A percentile compares a stretch with the other conserved stretches of the same genome.
Evolutionary conservation across 2,797 vertebrate species (phyloP).

Genomic region (Xiphophorus birchmanni): DNA sequence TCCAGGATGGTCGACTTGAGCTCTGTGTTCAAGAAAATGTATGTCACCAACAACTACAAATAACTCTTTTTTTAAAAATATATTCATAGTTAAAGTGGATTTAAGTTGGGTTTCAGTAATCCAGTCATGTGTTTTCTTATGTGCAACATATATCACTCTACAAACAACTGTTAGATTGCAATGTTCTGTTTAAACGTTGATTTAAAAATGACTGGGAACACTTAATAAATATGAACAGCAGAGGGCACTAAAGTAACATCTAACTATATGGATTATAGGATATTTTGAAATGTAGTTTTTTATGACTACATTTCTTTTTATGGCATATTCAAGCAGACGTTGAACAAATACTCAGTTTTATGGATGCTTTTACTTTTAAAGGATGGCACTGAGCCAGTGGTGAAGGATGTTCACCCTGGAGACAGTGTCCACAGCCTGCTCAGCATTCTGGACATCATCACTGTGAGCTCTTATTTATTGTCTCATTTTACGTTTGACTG

Average conservation of each 20-base stretch:
- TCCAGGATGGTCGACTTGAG: slow-evolving; percentile 94
- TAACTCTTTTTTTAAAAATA: neutral
- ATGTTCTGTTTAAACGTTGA: neutral
- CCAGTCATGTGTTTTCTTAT: neutral
- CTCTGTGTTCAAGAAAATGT: slow-evolving; percentile 89
- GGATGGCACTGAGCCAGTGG: slow-evolving; percentile 91
- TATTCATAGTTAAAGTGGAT: neutral
- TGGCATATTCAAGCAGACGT: neutral
- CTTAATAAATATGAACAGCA: slow-evolving; percentile 23
- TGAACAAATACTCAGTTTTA: neutral
- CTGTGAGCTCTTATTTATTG: slow-evolving; percentile 80
- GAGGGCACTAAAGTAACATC: slow-evolving; percentile 14
- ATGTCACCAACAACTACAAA: slow-evolving; percentile 41
- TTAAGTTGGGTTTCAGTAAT: neutral
- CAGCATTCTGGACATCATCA: slow-evolving; percentile 96
- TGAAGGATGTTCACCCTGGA: slow-evolving; percentile 93
- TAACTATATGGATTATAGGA: neutral
- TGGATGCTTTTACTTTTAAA: slow-evolving; percentile 46
- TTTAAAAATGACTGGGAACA: neutral
- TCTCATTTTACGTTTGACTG: slow-evolving; percentile 11
- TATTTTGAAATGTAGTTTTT: neutral
- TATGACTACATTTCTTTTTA: neutral
- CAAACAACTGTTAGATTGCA: neutral
- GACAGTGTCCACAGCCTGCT: slow-evolving; percentile 98
- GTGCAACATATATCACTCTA: neutral